Conservation (phyloP, 2,888 invertebrate species). For the Celastrina argiolus region DNA sequence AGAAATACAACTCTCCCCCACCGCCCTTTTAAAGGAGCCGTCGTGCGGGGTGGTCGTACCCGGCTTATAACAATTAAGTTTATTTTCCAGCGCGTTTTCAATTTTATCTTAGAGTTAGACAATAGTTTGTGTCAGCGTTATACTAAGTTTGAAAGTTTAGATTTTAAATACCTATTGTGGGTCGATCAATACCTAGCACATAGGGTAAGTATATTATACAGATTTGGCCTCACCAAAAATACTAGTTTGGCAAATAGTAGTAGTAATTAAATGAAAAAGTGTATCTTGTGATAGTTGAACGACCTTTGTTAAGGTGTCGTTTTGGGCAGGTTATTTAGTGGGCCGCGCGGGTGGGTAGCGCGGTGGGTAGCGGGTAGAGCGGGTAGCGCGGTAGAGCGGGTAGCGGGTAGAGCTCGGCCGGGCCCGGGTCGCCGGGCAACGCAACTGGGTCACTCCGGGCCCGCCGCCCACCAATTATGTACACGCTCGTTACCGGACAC, state of each 20-base stretch:
- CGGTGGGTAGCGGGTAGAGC: constrained; percentile 38
- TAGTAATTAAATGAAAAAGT: constrained; percentile 34
- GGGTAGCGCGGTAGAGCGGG: constrained; percentile 26
- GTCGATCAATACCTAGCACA: not conserved
- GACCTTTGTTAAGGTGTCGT: constrained; percentile 76
- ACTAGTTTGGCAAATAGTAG: not conserved
- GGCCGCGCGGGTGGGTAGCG: constrained; percentile 42
- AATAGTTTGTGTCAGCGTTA: constrained; percentile 18
- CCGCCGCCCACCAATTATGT: constrained; percentile 74
- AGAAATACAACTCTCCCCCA: constrained; percentile 69
- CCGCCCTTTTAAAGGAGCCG: constrained; percentile 47
- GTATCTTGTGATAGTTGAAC: constrained; percentile 70
- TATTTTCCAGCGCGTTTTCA: constrained; percentile 68
- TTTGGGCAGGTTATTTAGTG: constrained; percentile 77
- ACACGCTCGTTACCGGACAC: constrained; percentile 79
- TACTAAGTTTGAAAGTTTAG: not conserved
- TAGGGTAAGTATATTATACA: not conserved
- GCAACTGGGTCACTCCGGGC: constrained; percentile 76
- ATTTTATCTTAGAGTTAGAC: constrained; percentile 39
- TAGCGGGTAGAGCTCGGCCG: constrained; percentile 38
- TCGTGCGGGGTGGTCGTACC: constrained; percentile 57
- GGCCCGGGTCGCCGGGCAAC: constrained; percentile 71
- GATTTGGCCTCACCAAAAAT: not conserved
- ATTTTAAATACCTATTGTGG: not conserved
- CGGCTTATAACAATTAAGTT: constrained; percentile 77